These are phyloP conservation scores for Calonectris borealis DNA, from an alignment of 2,113 vertebrate genomes.

Conservation along the genomic window DNA sequence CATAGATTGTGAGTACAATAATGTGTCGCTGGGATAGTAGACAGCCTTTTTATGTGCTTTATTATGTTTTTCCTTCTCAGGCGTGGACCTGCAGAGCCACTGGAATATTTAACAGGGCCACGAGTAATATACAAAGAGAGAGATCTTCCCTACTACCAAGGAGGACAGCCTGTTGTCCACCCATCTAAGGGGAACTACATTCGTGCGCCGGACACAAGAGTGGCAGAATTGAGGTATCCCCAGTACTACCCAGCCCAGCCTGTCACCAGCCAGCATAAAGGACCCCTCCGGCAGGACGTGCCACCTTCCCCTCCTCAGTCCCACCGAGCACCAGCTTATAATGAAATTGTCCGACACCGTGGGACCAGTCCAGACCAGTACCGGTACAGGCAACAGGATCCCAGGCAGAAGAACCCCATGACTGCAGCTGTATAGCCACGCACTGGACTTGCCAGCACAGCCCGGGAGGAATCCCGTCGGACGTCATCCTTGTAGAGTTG, in stretches of 20 bases:
- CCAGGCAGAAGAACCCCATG: constrained; percentile 86
- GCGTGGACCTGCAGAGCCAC: constrained; percentile 81
- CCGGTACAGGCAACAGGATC: constrained; percentile 76
- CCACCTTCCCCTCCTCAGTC: constrained; percentile 89
- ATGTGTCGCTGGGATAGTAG: background rate
- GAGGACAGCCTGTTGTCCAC: constrained; percentile 72
- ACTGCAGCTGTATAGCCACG: constrained; percentile 85
- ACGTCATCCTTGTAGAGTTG: background rate
- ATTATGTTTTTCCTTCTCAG: constrained; percentile 71
- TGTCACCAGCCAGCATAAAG: constrained; percentile 79
- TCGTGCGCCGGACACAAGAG: constrained; percentile 50
- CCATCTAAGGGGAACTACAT: constrained; percentile 77
- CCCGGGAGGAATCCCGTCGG: accelerated
- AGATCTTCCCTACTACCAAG: constrained; percentile 79
- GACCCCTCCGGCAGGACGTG: constrained; percentile 92
- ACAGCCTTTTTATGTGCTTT: constrained; percentile 41
- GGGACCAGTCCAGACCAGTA: constrained; percentile 79
- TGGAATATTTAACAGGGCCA: constrained; percentile 81
- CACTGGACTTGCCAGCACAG: background rate
- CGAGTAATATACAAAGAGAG: constrained; percentile 80
- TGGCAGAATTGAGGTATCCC: constrained; percentile 80
- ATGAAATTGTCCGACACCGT: constrained; percentile 75
- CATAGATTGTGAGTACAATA: background rate
- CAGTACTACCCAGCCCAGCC: constrained; percentile 81
- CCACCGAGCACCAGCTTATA: constrained; percentile 81